Evolutionary conservation across 2,888 invertebrate genomes (phyloP), one percentile per base, ranked within the genome.

Genomic region (Eupsilia transversa): DNA sequence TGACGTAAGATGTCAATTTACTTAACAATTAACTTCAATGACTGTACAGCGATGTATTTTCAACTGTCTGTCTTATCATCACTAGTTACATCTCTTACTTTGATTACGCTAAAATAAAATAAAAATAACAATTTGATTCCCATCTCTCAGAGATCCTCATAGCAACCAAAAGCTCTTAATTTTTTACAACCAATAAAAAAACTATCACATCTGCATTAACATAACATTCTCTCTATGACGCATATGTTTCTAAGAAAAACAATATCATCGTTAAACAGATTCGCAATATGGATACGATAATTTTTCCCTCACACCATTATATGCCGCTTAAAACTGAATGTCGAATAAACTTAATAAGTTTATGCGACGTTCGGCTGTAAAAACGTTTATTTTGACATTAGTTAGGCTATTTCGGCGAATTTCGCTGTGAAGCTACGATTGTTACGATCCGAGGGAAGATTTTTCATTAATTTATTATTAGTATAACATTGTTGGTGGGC

Each of bases 311-410:
- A 74, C 60, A 72, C 73, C 59, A 72, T 91, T 74, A 87, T 87
- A 86, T 85, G 67, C 85, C 82, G 88, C 89, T 94, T 91, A 91
- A 91, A 86, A 89, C 87, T 89, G 92, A 93, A 89, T 91, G 91
- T 92, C 92, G 87, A 91, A 95, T 95, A 95, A 95, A 95, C 86
- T 94, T 92, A 92, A 93, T 93, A 92, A 91, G 91, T 95, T 95
- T 95, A 95, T 94, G 93, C 85, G 94, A 91, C 91, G 87, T 85
- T 74, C 61, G 87, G 91, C 83, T 89, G 89, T 94, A 91, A 94
- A 93, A 93, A 89, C 87, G 88, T 80, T 89, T 86, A 86, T 85
- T 88, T 85, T 90, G 92, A 91, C 92, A 79, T 92, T 92, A 91
- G 91, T 91, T 91, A 86, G 89, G 82, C 84, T 87, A 90, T 93